Evolutionary conservation across 1,140 invertebrate species (phyloP).

Genomic region (Nephotettix cincticeps): DNA sequence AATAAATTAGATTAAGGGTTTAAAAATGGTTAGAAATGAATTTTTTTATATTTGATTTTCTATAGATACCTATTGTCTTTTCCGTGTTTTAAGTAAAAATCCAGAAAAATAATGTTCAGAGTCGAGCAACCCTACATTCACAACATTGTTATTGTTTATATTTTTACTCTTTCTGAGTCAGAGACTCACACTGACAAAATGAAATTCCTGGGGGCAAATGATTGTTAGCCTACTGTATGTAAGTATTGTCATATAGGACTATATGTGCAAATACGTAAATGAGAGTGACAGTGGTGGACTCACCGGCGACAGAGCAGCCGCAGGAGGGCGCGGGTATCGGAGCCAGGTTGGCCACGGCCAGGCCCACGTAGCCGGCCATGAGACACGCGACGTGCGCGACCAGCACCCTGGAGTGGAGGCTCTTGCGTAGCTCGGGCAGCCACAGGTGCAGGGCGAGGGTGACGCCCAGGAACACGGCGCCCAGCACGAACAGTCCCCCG

Average conservation of each 20-base stretch:
- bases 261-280: no score
- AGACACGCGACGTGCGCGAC: slow-evolving; percentile 33
- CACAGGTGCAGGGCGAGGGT: slow-evolving; percentile 35
- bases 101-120: no score
- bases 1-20: no score
- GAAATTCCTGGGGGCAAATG: no score
- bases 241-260: neutral
- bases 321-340: neutral
- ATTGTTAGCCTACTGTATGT: no score
- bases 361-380: slow-evolving; percentile 30
- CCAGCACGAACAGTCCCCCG: slow-evolving; percentile 30
- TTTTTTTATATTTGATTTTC: no score
- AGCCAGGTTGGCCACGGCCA: slow-evolving; percentile 27
- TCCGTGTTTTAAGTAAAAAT: no score
- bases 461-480: slow-evolving; percentile 32
- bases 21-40: no score
- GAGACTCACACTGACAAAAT: no score
- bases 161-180: no score
- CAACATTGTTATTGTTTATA: neutral
- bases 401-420: slow-evolving; percentile 33
- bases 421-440: slow-evolving; percentile 35
- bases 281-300: neutral
- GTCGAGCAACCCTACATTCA: no score
- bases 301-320: slow-evolving; percentile 31
- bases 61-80: no score